A percentile compares a stretch with the other conserved stretches of the same genome.
Conservation (phyloP, 2,888 invertebrate genomes). For the Busseola fusca region DNA sequence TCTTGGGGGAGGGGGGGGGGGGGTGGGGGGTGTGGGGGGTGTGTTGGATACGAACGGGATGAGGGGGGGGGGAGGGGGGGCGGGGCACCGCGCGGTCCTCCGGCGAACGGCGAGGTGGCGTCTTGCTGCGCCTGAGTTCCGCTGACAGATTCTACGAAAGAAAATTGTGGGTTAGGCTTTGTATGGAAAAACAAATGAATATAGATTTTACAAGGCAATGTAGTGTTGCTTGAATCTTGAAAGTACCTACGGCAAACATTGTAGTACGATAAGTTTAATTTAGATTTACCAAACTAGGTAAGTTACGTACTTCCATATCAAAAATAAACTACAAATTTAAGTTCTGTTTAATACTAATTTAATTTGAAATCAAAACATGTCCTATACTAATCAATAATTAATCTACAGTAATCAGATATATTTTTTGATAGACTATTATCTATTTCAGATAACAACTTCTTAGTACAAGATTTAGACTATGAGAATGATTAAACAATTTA, state of each 20-base stretch:
- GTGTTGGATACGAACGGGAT: conserved; percentile 76
- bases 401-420: conserved; percentile 58
- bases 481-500: conserved; percentile 45
- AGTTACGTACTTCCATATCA: conserved; percentile 17
- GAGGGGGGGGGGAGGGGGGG: conserved; percentile 87
- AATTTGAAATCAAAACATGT: conserved; percentile 59
- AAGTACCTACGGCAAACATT: neutral
- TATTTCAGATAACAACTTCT: conserved; percentile 46
- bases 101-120: conserved; percentile 82
- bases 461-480: conserved; percentile 48
- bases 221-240: neutral
- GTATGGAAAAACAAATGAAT: neutral
- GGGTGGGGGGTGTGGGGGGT: conserved; percentile 84
- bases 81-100: conserved; percentile 82
- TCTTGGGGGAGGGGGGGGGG: conserved; percentile 90
- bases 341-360: conserved; percentile 30
- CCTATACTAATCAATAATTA: conserved; percentile 53
- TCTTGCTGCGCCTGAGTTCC: conserved; percentile 83
- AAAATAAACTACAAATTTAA: conserved; percentile 14
- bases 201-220: neutral
- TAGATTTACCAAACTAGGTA: neutral
- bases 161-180: conserved; percentile 33
- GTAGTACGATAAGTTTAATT: neutral
- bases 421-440: conserved; percentile 53
- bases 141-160: conserved; percentile 76